phyloP scores from a whole-genome alignment of 2,797 vertebrate genomes.

The Cynopterus sphinx region DNA sequence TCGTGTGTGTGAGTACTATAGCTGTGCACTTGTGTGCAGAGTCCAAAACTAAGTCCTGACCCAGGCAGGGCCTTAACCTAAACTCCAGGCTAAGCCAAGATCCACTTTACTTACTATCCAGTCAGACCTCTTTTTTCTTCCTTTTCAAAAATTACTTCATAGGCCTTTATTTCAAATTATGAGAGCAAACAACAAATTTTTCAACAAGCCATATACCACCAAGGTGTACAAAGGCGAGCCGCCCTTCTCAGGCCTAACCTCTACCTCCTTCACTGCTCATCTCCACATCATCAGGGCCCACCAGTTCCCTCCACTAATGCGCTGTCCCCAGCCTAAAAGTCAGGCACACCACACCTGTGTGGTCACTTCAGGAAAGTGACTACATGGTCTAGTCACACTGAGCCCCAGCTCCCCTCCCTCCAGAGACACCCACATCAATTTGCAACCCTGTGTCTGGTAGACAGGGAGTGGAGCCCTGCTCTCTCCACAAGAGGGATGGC shows the following conservation, averaged over 20 bases:
- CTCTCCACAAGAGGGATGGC: constrained; percentile 42
- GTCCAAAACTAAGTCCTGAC: not conserved
- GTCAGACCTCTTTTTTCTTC: not conserved
- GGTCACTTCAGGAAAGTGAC: not conserved
- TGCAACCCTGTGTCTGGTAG: constrained; percentile 46
- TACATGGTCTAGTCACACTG: not conserved
- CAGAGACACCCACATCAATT: not conserved
- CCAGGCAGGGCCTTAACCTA: not conserved
- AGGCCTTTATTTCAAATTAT: not conserved
- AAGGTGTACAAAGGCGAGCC: not conserved
- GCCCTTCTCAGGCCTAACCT: not conserved
- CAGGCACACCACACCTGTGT: not conserved
- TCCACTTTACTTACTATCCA: not conserved
- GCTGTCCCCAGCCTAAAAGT: not conserved
- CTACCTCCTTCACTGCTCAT: not conserved
- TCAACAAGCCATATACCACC: not conserved
- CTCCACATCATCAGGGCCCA: not conserved
- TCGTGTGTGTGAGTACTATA: no score
- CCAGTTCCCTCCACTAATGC: not conserved
- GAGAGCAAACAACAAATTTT: not conserved
- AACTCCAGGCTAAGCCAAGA: not conserved
- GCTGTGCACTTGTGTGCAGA: not conserved
- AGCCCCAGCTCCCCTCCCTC: not conserved
- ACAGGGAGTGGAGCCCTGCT: constrained; percentile 36
- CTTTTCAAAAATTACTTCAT: not conserved